A percentile compares a stretch with the other conserved stretches of the same genome.
phyloP scores from a whole-genome alignment of 2,888 invertebrate genomes.

The Thereva nobilitata region DNA sequence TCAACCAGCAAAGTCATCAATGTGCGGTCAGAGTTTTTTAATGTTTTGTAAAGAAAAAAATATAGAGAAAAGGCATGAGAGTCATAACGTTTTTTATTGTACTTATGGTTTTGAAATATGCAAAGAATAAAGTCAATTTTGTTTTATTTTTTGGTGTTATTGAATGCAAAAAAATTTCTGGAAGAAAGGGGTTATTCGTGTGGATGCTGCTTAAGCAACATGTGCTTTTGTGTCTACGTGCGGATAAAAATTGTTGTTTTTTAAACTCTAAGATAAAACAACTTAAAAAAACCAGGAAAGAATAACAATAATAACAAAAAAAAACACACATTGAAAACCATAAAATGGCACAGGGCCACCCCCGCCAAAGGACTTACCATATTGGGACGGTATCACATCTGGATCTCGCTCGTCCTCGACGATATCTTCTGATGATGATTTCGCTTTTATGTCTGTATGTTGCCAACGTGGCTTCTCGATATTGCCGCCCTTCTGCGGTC shows the following conservation, averaged over 20 bases:
- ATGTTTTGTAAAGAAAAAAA: too few species aligned
- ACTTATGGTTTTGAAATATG: too few species aligned
- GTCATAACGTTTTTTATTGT: too few species aligned
- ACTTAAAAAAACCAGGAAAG: background rate
- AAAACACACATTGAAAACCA: background rate
- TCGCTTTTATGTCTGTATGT: conserved; percentile 59
- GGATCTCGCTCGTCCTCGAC: conserved; percentile 64
- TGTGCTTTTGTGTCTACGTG: background rate
- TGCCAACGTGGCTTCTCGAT: conserved; percentile 59
- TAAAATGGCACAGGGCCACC: conserved; percentile 2
- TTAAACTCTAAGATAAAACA: too few species aligned
- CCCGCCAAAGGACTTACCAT: conserved; percentile 59
- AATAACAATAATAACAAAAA: background rate
- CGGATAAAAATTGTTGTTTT: too few species aligned
- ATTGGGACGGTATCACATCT: conserved; percentile 76
- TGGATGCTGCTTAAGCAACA: background rate
- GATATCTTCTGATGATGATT: conserved; percentile 55
- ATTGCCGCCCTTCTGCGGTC: conserved; percentile 48
- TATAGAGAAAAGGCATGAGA: too few species aligned
- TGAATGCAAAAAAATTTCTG: background rate
- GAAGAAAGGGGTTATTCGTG: background rate
- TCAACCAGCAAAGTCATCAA: too few species aligned
- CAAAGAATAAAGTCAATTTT: too few species aligned
- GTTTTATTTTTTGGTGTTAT: too few species aligned
- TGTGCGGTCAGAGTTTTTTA: too few species aligned